Evolutionary conservation across 2,888 invertebrate genomes (phyloP), one percentile per base, ranked within the genome.

Genomic region (Mythimna ferrago): DNA sequence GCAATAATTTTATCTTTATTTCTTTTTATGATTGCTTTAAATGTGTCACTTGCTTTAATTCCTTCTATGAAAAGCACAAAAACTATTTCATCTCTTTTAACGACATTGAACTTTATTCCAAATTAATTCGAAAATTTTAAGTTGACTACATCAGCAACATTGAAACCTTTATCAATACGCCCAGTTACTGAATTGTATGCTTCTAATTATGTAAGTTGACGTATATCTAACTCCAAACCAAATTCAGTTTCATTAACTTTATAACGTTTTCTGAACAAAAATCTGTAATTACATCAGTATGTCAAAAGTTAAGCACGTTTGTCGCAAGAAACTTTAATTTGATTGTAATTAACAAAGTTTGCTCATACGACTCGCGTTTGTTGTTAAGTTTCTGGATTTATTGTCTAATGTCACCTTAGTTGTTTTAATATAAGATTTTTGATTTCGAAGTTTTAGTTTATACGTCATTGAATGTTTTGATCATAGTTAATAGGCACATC

Each of bases 321-420:
- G 82, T 68, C 73, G 62, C 58, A 44, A 72, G 61, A 71, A 82
- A 80, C 73, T 82, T 84, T 69, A 68, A 73, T 81, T 77, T 77
- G 76, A 75, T 84, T 82, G 80, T 82, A 84, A 83, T 83, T 83
- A 84, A 80, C 82, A 77, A 83, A 83, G 76, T 83, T 84, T 44
- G 26, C 63, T 83, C 64, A 76, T 81, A 77, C 66, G 75, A 72
- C 61, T 76, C 64, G 60, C 70, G 73, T 69, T 70, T 84, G 70
- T 81, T 73, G 64, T 68, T 66, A 72, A 75, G 72, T 76, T 69
- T 69, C 67, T 66, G 57, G 73, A 80, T 77, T 82, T 73, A 80
- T 73, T 69, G 71, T 76, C 51, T 61, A 57, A 71, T 70, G 61
- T 71, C 66, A 61, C 65, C 44, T 57, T 14, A 65, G 48, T 69